These are phyloP conservation scores for Xanthorhoe designata DNA, from an alignment of 2,888 invertebrate genomes.

Conservation along the genomic window DNA sequence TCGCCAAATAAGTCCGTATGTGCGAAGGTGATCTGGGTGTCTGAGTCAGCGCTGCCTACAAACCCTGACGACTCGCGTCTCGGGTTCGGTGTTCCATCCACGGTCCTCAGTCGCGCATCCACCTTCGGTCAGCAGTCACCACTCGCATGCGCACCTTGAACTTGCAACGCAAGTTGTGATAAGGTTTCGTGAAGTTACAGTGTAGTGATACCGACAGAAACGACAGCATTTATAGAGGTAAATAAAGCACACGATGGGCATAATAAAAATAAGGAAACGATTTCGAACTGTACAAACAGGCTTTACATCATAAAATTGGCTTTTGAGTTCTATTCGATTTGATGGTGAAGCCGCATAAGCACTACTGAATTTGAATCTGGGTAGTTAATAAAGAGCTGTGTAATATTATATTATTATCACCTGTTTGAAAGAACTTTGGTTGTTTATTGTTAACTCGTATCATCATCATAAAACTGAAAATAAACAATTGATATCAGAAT, in stretches of 20 bases:
- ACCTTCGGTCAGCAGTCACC: conserved; percentile 59
- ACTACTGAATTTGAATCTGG: background rate
- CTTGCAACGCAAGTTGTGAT: conserved; percentile 58
- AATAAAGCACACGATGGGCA: conserved; percentile 27
- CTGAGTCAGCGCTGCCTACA: conserved; percentile 69
- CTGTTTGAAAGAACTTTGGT: conserved; percentile 1
- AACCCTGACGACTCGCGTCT: conserved; percentile 55
- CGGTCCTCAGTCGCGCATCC: conserved; percentile 65
- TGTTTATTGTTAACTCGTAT: background rate
- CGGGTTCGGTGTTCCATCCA: conserved; percentile 17
- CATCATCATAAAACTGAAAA: background rate
- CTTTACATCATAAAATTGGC: background rate
- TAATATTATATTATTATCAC: background rate
- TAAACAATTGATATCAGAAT: background rate
- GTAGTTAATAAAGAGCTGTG: background rate
- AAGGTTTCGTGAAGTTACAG: conserved; percentile 53
- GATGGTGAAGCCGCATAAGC: background rate
- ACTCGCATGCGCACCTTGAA: conserved; percentile 59
- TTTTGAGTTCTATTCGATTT: background rate
- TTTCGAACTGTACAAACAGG: conserved; percentile 3
- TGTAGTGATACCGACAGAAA: conserved; percentile 47
- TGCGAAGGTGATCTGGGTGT: conserved; percentile 76
- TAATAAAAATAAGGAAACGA: background rate
- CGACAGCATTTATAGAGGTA: conserved; percentile 48
- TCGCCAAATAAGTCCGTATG: conserved; percentile 83